Conservation (phyloP, 2,888 invertebrate genomes). For the Euspilapteryx auroguttella region DNA sequence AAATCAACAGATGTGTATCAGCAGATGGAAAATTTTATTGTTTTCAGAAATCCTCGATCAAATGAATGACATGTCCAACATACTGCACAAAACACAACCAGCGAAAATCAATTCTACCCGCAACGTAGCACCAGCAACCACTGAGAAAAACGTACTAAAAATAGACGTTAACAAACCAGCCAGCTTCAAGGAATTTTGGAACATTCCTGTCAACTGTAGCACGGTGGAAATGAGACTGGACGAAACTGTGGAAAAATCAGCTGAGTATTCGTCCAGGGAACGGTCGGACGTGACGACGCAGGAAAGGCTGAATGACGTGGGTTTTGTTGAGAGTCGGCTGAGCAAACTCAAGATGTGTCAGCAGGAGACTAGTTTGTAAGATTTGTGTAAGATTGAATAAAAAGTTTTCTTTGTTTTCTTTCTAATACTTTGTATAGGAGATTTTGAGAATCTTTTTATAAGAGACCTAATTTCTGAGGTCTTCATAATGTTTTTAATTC, state of each 20-base stretch:
- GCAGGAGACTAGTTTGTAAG: conserved; percentile 36
- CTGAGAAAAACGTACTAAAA: conserved; percentile 13
- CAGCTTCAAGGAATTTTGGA: conserved; percentile 21
- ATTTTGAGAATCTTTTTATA: too few species aligned
- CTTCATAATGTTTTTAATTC: too few species aligned
- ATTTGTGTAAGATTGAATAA: too few species aligned
- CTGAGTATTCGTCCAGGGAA: conserved; percentile 13
- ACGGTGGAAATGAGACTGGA: conserved; percentile 14
- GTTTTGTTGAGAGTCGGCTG: conserved; percentile 38
- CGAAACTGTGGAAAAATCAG: conserved; percentile 15
- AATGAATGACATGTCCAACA: conserved; percentile 31
- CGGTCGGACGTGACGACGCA: conserved; percentile 36
- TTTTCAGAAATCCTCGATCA: conserved; percentile 41
- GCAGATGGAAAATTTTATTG: conserved; percentile 8
- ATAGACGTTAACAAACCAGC: conserved; percentile 18
- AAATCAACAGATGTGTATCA: too few species aligned
- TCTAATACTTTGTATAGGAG: too few species aligned
- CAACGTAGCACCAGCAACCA: background rate
- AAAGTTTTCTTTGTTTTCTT: too few species aligned
- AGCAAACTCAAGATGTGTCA: conserved; percentile 28
- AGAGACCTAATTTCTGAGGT: too few species aligned
- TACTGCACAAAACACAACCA: conserved; percentile 14
- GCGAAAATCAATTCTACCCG: conserved; percentile 9
- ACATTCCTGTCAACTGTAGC: conserved; percentile 21
- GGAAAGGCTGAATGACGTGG: conserved; percentile 44